Conservation (phyloP, 2,113 vertebrate species). For the Halichoerus grypus region DNA sequence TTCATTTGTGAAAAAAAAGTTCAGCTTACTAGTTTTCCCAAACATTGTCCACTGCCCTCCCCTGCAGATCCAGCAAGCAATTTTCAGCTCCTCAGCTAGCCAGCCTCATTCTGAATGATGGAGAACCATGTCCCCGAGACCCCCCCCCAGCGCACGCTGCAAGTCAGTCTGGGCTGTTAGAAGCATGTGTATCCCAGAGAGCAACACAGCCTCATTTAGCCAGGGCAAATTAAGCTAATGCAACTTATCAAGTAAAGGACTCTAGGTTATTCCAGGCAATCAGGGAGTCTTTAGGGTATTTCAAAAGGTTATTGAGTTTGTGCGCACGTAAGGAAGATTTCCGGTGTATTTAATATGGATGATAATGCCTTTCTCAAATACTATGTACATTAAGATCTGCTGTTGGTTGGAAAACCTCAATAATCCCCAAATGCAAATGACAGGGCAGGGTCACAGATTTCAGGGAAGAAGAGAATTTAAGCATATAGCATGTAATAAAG, state of each 20-base stretch:
- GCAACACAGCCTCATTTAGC: background rate
- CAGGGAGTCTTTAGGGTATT: background rate
- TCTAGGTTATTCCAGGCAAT: background rate
- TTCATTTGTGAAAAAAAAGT: conserved; percentile 22
- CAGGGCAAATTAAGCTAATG: background rate
- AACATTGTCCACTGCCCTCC: background rate
- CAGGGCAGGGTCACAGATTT: background rate
- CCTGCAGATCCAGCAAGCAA: background rate
- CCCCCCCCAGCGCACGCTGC: background rate
- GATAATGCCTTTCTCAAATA: conserved; percentile 15
- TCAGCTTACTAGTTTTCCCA: background rate
- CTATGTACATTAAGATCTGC: background rate
- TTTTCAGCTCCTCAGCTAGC: background rate
- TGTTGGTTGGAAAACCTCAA: background rate
- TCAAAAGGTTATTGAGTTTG: conserved; percentile 43
- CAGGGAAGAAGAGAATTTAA: background rate
- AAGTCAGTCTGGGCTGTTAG: background rate
- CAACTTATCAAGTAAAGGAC: background rate
- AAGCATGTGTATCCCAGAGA: background rate
- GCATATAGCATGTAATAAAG: background rate
- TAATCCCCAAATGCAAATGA: background rate
- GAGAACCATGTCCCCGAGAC: background rate
- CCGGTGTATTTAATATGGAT: background rate
- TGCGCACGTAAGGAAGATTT: background rate
- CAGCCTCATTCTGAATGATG: background rate